phyloP scores from a whole-genome alignment of 2,113 vertebrate genomes.

The Ceyx cyanopectus region DNA sequence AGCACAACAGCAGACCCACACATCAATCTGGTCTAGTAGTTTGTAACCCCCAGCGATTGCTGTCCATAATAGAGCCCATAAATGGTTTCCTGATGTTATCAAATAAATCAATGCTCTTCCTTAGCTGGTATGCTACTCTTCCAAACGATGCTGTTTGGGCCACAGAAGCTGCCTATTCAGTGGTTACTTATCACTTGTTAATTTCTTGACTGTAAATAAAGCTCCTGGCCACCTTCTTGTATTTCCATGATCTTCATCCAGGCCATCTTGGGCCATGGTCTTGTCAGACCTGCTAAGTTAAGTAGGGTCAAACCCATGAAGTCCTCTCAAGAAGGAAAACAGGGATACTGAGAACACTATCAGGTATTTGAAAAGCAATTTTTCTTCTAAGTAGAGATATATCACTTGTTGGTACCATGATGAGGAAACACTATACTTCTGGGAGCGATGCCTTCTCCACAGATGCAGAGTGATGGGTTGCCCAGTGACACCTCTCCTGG shows the following conservation, averaged over 20 bases:
- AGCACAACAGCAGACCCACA: slow-evolving; percentile 62
- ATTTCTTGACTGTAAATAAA: slow-evolving; percentile 63
- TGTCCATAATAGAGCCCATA: slow-evolving; percentile 36
- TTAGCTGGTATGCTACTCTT: slow-evolving; percentile 16
- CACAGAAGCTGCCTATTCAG: slow-evolving; percentile 33
- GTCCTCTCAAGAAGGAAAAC: not conserved
- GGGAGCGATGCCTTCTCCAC: not conserved
- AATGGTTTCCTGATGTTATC: slow-evolving; percentile 65
- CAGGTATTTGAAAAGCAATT: not conserved
- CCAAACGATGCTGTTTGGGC: slow-evolving; percentile 53
- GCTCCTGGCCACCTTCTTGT: slow-evolving; percentile 53
- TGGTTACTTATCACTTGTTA: slow-evolving; percentile 40
- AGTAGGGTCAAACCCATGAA: slow-evolving; percentile 40
- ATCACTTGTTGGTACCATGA: not conserved
- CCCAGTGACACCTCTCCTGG: not conserved
- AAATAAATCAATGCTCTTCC: slow-evolving; percentile 70
- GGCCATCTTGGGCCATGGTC: not conserved
- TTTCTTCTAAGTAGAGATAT: not conserved
- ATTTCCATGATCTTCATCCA: slow-evolving; percentile 54
- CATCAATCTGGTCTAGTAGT: slow-evolving; percentile 34
- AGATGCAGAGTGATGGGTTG: not conserved
- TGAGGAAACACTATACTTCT: not conserved
- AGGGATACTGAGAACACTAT: not conserved
- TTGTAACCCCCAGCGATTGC: not conserved
- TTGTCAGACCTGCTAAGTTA: slow-evolving; percentile 15